phyloP scores from a whole-genome alignment of 2,113 vertebrate species.

The Neolamprologus toae region DNA sequence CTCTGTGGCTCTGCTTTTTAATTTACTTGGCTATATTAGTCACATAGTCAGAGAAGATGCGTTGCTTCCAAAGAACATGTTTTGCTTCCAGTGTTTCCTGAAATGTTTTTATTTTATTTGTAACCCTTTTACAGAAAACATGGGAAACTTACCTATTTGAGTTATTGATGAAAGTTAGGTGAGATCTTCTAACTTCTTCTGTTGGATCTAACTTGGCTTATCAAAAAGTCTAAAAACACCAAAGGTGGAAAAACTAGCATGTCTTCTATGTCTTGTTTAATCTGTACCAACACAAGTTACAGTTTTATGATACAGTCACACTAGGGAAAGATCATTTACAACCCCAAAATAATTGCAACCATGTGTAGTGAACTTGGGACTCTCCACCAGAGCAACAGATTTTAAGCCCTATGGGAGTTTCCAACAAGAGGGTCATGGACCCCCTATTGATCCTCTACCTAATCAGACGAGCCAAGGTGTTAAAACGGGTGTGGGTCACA shows the following conservation, averaged over 20 bases:
- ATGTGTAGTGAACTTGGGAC: not conserved
- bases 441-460: fast-evolving
- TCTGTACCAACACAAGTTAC: not conserved
- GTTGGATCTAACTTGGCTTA: not conserved
- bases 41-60: not conserved
- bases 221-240: not conserved
- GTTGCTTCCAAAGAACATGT: not conserved
- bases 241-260: not conserved
- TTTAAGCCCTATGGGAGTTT: not conserved
- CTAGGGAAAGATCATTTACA: not conserved
- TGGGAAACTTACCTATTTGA: not conserved
- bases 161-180: not conserved
- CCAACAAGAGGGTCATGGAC: not conserved
- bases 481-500: not conserved
- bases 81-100: not conserved
- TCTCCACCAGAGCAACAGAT: not conserved
- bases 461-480: not conserved
- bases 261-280: not conserved
- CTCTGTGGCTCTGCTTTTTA: not conserved
- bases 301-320: not conserved
- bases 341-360: not conserved
- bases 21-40: not conserved
- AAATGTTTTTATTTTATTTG: not conserved
- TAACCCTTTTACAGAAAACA: not conserved
- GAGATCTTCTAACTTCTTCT: not conserved